Conservation (phyloP, 2,113 vertebrate species). For the Noturus placidus region DNA sequence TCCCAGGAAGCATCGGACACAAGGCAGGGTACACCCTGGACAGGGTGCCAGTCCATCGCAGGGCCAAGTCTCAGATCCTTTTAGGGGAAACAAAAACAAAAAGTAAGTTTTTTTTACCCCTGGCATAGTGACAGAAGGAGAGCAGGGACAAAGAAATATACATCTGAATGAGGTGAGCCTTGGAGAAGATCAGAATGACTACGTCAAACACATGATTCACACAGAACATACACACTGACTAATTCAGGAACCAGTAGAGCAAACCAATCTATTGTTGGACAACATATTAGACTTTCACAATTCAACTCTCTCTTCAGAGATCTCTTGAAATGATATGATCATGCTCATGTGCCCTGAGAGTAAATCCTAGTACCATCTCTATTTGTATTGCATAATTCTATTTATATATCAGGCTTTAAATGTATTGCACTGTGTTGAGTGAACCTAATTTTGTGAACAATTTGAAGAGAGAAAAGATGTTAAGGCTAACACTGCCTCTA, state of each 20-base stretch:
- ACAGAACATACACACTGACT: constrained; percentile 12
- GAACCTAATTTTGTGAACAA: background rate
- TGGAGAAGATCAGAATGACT: background rate
- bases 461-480: background rate
- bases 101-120: constrained; percentile 22
- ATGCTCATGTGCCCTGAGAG: background rate
- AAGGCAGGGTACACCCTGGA: too few relatives aligned
- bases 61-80: constrained; percentile 34
- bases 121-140: background rate
- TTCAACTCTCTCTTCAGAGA: background rate
- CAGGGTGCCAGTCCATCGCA: too few relatives aligned
- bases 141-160: background rate
- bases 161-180: background rate
- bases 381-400: background rate
- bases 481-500: background rate
- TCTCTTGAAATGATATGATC: background rate
- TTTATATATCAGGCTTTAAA: background rate
- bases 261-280: constrained; percentile 7
- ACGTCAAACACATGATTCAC: constrained; percentile 14
- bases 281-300: background rate
- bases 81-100: constrained; percentile 20
- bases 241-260: constrained; percentile 25
- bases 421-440: background rate
- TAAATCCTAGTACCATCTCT: background rate
- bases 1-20: too few relatives aligned